Conservation (phyloP, 2,113 vertebrate genomes). For the Mastomys natalensis region DNA sequence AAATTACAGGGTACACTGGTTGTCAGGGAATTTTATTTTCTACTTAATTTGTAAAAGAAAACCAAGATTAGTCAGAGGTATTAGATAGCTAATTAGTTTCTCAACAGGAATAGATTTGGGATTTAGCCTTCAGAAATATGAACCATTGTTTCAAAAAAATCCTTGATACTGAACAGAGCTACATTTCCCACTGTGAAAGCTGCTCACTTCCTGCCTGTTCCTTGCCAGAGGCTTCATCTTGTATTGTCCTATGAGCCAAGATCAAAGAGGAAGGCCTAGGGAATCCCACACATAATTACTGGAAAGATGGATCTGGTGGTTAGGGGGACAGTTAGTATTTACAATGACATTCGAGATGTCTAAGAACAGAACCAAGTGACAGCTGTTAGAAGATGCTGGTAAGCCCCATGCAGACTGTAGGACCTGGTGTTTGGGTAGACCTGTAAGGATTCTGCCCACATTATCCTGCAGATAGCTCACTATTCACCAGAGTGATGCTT, state of each 20-base stretch:
- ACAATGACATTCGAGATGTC: background rate
- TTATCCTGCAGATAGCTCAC: background rate
- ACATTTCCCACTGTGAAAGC: background rate
- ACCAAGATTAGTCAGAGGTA: constrained; percentile 83
- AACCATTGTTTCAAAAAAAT: constrained; percentile 62
- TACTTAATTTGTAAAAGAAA: constrained; percentile 85
- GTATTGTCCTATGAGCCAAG: background rate
- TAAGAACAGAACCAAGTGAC: background rate
- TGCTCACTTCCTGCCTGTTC: background rate
- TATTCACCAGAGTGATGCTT: background rate
- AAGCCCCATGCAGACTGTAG: background rate
- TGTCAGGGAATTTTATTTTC: constrained; percentile 83
- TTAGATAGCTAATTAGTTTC: constrained; percentile 87
- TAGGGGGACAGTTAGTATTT: constrained; percentile 24
- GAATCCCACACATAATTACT: background rate
- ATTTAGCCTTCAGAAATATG: constrained; percentile 71
- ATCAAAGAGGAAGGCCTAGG: constrained; percentile 18
- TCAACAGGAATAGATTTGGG: constrained; percentile 66
- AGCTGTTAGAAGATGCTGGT: background rate
- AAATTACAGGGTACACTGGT: constrained; percentile 67
- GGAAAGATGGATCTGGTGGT: background rate
- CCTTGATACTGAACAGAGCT: background rate
- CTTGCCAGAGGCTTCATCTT: constrained; percentile 32
- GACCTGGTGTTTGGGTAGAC: background rate
- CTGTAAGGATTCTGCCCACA: background rate